Evolutionary conservation across 1,140 invertebrate species (phyloP).

Genomic region (Trialeurodes vaporariorum): DNA sequence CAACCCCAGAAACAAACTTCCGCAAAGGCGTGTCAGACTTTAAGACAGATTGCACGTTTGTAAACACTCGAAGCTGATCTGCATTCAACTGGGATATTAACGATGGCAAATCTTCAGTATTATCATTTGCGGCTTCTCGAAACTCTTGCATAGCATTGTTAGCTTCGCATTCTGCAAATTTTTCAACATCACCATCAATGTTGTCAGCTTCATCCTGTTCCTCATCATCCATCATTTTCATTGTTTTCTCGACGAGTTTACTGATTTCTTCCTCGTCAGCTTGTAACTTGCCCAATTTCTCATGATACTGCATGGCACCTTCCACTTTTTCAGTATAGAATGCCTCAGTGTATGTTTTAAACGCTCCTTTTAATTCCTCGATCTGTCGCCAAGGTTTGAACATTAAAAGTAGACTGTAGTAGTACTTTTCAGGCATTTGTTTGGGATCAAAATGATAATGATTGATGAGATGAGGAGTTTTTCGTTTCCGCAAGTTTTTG

Average conservation of each 20-base stretch:
- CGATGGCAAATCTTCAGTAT: slow-evolving; percentile 17
- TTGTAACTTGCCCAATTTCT: too few relatives aligned
- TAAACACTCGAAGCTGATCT: slow-evolving; percentile 26
- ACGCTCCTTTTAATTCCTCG: slow-evolving; percentile 7
- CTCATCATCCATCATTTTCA: slow-evolving; percentile 5
- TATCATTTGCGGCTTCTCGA: too few relatives aligned
- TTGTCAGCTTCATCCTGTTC: too few relatives aligned
- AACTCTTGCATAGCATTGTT: not conserved
- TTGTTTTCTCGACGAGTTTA: too few relatives aligned
- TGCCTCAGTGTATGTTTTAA: slow-evolving; percentile 2
- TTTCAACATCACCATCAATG: not conserved
- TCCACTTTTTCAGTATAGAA: slow-evolving; percentile 8
- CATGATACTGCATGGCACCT: slow-evolving; percentile 21
- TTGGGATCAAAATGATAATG: slow-evolving; percentile 13
- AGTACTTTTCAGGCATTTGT: slow-evolving; percentile 12
- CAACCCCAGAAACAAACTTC: slow-evolving; percentile 16
- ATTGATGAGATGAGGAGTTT: slow-evolving; percentile 7
- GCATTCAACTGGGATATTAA: slow-evolving; percentile 25
- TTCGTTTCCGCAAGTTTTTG: too few relatives aligned
- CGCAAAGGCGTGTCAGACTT: slow-evolving; percentile 2
- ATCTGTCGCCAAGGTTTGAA: slow-evolving; percentile 15
- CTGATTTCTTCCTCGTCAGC: too few relatives aligned
- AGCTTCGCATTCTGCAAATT: too few relatives aligned
- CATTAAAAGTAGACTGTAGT: slow-evolving; percentile 10
- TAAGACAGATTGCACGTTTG: slow-evolving; percentile 17